A percentile compares a stretch with the other conserved stretches of the same genome.
These are phyloP conservation scores for Papilio demoleus DNA, from an alignment of 2,888 invertebrate species.

Conservation along the genomic window DNA sequence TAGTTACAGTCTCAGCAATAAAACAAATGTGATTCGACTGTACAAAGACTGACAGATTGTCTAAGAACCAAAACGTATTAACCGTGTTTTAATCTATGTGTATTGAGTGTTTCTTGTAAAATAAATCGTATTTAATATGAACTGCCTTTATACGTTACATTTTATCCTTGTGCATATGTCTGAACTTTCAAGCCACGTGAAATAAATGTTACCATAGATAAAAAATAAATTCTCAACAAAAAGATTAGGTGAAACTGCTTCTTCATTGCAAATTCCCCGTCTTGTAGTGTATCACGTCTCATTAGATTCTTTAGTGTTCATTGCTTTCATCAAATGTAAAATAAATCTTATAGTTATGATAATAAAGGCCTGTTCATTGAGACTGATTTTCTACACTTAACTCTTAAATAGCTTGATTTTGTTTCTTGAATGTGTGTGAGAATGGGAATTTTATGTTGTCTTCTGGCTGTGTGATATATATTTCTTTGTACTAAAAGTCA, in stretches of 20 bases:
- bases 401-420: constrained; percentile 65
- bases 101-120: constrained; percentile 19
- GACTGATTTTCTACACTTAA: constrained; percentile 82
- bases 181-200: background rate
- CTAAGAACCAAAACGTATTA: constrained; percentile 51
- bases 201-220: too few species aligned
- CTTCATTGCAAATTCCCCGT: background rate
- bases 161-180: constrained; percentile 10
- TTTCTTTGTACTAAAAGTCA: background rate
- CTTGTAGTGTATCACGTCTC: constrained; percentile 14
- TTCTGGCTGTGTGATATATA: background rate
- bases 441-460: constrained; percentile 26
- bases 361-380: constrained; percentile 81
- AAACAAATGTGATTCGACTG: constrained; percentile 76
- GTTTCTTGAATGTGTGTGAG: constrained; percentile 54
- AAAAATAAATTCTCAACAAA: background rate
- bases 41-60: constrained; percentile 74
- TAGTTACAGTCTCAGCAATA: constrained; percentile 72
- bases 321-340: constrained; percentile 51
- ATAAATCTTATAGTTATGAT: constrained; percentile 66
- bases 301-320: constrained; percentile 45
- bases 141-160: constrained; percentile 23
- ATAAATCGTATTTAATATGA: constrained; percentile 23
- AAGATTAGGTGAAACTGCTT: background rate
- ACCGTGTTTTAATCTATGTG: constrained; percentile 54